Percentiles rank a stretch among this genome's conserved stretches.
These are phyloP conservation scores for Machimus atricapillus DNA, from an alignment of 2,888 invertebrate genomes.

Conservation along the genomic window DNA sequence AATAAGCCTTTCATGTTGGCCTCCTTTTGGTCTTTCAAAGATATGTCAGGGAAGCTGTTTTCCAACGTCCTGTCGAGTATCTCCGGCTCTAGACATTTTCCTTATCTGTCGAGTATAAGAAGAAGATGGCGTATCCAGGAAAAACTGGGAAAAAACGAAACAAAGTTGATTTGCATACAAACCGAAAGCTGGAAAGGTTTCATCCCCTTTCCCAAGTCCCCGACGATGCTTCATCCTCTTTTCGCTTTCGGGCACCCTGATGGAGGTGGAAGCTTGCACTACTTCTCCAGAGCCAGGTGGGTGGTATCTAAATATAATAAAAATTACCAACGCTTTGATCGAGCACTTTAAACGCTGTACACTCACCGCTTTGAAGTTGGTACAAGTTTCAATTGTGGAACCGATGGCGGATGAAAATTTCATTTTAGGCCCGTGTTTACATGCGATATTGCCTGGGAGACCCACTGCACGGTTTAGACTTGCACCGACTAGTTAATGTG, in stretches of 20 bases:
- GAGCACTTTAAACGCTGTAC: slow-evolving; percentile 14
- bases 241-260: not conserved
- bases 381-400: not conserved
- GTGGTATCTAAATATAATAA: slow-evolving; percentile 1
- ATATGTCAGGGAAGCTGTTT: slow-evolving; percentile 28
- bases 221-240: not conserved
- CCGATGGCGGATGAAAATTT: not conserved
- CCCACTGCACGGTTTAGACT: not conserved
- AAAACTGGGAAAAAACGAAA: slow-evolving; percentile 2
- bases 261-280: not conserved
- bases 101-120: not conserved
- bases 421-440: not conserved
- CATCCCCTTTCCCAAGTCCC: not conserved
- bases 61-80: not conserved
- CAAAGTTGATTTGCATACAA: not conserved
- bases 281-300: not conserved
- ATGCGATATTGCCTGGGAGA: not conserved
- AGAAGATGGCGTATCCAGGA: not conserved
- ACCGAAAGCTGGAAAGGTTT: not conserved
- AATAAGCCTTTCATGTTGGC: slow-evolving; percentile 29
- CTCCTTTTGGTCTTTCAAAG: slow-evolving; percentile 18
- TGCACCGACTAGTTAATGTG: not conserved
- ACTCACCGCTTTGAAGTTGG: not conserved
- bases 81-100: slow-evolving; percentile 26
- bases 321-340: not conserved